Evolutionary conservation across 64 coral and sea anemone species (phyloP), one percentile per base, ranked within the genome.

Genomic region (Actinia equina): DNA sequence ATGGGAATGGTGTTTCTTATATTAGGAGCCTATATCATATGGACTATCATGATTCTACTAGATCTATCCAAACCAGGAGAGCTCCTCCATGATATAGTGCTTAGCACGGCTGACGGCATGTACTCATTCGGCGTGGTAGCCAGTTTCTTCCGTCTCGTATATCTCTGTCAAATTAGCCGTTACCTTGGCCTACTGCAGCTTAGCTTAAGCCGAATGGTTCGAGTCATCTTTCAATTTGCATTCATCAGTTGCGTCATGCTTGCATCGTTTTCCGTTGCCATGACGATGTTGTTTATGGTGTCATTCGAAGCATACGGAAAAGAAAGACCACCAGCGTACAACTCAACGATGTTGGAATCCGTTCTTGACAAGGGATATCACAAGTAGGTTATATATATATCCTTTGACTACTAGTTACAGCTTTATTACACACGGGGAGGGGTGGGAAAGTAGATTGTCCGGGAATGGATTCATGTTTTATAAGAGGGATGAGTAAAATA

Each of bases 201-300:
- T 0, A 95, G 97, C 41, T 79, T 99, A 9, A 99, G 97, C 69
- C 85, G 97, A 0, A 99, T 99, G 97, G 97, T 99, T 77, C 84
- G 97, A 16, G 97, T 99, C 6, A 99, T 99, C 26, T 95, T 99
- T 56, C 97, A 99, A 83, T 99, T 99, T 83, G 97, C 97, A 0
- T 99, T 99, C 82, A 99, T 99, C 76, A 99, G 97, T 44, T 90
- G 88, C 42, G 97, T 99, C 6, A 91, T 99, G 54, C 46, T 99
- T 19, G 92, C 81, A 86, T 99, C 97, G 4, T 99, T 99, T 82
- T 99, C 97, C 16, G 93, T 99, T 13, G 86, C 93, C 8, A 99
- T 99, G 97, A 95, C 93, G 12, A 99, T 99, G 97, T 44, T 99
- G 17, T 95, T 88, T 82, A 95, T 86, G 1, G 89, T 86, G 13